Percentiles rank a stretch among this genome's conserved stretches.
These are phyloP conservation scores for Lipotes vexillifer DNA, from an alignment of 2,113 vertebrate genomes.

Conservation along the genomic window DNA sequence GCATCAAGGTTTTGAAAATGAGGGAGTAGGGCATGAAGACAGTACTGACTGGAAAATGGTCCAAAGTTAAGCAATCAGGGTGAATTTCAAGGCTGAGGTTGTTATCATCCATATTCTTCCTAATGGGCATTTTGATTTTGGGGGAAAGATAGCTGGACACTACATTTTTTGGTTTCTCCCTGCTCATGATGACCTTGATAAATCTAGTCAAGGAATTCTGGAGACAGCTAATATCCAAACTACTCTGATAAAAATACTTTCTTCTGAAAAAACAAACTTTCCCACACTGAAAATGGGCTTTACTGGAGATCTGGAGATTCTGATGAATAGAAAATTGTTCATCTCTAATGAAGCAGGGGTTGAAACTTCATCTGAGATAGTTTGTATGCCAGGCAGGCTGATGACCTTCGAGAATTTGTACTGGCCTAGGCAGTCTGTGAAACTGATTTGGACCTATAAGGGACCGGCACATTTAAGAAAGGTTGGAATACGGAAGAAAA, in stretches of 20 bases:
- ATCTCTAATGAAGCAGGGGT: neutral
- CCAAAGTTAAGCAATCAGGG: neutral
- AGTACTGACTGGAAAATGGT: neutral
- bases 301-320: neutral
- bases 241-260: neutral
- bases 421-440: neutral
- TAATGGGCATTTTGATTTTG: neutral
- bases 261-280: neutral
- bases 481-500: neutral
- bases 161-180: neutral
- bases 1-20: neutral
- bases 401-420: neutral
- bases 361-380: neutral
- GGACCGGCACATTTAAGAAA: neutral
- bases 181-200: neutral
- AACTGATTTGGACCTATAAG: neutral
- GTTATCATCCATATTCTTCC: neutral
- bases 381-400: neutral
- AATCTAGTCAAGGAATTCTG: neutral
- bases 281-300: neutral
- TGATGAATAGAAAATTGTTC: neutral
- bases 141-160: neutral
- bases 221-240: neutral
- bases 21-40: neutral
- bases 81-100: neutral